Evolutionary conservation across 2,797 vertebrate species (phyloP).

Genomic region (Neosilurus mollespiculum): DNA sequence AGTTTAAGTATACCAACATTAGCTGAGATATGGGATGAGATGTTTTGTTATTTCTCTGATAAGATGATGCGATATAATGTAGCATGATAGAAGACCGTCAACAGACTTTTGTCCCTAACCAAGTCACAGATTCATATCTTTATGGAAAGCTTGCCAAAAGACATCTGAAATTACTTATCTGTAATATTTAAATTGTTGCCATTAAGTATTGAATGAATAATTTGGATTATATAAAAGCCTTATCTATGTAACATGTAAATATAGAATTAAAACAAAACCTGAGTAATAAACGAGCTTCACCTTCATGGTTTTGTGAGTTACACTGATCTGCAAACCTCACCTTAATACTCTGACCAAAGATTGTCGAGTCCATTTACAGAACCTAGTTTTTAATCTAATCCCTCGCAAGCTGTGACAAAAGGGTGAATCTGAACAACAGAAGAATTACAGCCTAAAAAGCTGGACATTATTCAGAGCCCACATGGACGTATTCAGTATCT

Average conservation of each 20-base stretch:
- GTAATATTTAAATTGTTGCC: not conserved
- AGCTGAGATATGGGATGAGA: not conserved
- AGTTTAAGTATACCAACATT: not conserved
- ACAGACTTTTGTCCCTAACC: not conserved
- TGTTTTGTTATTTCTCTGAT: not conserved
- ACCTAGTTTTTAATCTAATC: constrained; percentile 62
- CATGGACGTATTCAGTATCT: not conserved
- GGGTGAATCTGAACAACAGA: constrained; percentile 34
- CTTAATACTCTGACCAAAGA: constrained; percentile 61
- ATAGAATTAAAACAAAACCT: not conserved
- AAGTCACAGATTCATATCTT: not conserved
- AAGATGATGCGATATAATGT: not conserved
- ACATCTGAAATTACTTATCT: no score
- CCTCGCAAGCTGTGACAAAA: constrained; percentile 37
- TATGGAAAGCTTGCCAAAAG: not conserved
- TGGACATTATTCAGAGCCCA: not conserved
- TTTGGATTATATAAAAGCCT: not conserved
- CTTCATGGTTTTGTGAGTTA: not conserved
- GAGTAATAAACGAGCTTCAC: not conserved
- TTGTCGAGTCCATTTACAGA: constrained; percentile 67
- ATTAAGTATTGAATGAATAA: not conserved
- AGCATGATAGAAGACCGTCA: not conserved
- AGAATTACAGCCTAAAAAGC: constrained; percentile 2
- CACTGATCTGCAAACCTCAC: constrained; percentile 50
- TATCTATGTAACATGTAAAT: not conserved